phyloP scores from a whole-genome alignment of 1,140 invertebrate species.

The Cherax quadricarinatus region DNA sequence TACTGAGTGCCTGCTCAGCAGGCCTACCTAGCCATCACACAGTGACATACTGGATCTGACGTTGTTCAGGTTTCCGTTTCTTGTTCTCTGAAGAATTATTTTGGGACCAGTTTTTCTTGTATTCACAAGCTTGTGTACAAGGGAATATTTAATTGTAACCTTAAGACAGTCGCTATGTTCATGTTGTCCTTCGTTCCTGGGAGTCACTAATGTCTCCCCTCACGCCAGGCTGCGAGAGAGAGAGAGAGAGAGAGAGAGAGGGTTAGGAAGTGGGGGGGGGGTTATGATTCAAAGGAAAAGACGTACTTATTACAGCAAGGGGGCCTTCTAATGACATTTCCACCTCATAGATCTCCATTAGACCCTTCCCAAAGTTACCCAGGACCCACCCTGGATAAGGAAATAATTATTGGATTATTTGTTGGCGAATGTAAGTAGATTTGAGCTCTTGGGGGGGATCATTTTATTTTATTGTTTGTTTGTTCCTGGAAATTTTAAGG shows the following conservation, averaged over 20 bases:
- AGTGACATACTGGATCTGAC: background rate
- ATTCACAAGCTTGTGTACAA: background rate
- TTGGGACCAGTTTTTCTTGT: no score
- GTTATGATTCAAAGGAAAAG: background rate
- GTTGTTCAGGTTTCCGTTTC: background rate
- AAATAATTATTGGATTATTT: no score
- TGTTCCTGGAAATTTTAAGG: no score
- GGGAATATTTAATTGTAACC: background rate
- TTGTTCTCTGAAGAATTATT: background rate
- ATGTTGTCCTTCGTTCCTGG: background rate
- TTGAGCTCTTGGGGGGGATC: no score
- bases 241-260: background rate
- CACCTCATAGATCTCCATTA: background rate
- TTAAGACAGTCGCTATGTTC: background rate
- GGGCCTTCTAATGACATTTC: background rate
- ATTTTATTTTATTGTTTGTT: no score
- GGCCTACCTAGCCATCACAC: no score
- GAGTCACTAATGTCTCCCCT: background rate
- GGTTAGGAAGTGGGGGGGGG: background rate
- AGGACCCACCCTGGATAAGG: background rate
- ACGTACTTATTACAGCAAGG: background rate
- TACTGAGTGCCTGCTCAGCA: no score
- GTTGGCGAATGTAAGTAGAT: no score
- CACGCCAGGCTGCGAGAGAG: background rate
- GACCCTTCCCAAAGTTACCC: background rate